Evolutionary conservation across 2,797 vertebrate genomes (phyloP), one percentile per base, ranked within the genome.

Genomic region (Ctenopoma kingsleyae): DNA sequence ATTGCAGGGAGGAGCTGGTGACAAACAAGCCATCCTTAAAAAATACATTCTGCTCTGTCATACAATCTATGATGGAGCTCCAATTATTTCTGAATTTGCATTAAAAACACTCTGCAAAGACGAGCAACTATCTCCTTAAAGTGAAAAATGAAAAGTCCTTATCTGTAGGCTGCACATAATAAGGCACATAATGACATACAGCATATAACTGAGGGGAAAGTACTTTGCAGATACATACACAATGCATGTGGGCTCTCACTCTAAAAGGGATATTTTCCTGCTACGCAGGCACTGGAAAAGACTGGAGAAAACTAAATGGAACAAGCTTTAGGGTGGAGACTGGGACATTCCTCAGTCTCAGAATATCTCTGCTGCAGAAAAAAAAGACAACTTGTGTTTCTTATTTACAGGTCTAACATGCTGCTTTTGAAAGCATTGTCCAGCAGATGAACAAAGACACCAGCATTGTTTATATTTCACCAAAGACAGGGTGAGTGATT

Each of bases 331-430:
- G 87, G 86, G 87, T 80, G 86, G 83, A 58, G 80, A 86, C 75
- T 65, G 74, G 55, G 72, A 87, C 83, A 90, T 91, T 91, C 84
- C 82, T 82, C 57, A 77, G 74, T 73, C 78, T 84, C 81, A 81
- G 81, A 84, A 87, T 66, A 76, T 80, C 79, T 71, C 43, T 61
- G 32, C 71, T 56, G 53, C 70, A 67, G 65, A 75, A 73, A 73
- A 53, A 53, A 78, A 73, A 70, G 47, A 74, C 23, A 44, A 71
- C 61, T 66, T 59, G 38, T 55, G 73, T 55, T 88, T 32, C 61
- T 61, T 76, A 75, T 85, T 82, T 69, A 83, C 54, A 56, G 47
- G 75, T 67, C 60, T 30, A 78, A 78, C 58, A 62, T 55, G 66
- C 66, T 59, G 74, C 76, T 64, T 67, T 47, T 48, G 32, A 78